Evolutionary conservation across 1,140 invertebrate genomes (phyloP), one percentile per base, ranked within the genome.

Genomic region (Drosophila paulistorum): DNA sequence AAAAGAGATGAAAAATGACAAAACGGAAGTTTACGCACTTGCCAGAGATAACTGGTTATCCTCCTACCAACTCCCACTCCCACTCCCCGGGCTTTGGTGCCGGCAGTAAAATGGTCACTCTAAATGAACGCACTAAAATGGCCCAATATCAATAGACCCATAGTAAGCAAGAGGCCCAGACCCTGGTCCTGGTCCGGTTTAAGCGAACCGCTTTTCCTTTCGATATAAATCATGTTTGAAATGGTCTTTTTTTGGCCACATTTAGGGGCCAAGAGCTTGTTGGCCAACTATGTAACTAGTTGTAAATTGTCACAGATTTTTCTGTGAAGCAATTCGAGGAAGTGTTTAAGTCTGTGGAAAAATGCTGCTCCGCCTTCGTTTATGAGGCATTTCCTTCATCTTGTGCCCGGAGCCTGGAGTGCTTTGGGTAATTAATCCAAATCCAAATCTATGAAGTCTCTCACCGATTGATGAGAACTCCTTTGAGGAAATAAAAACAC

Each of bases 141-240:
- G 54, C 54, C 54, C 54, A 57, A 48, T 17, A 17, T 48, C 23
- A 55, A 23, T 23, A 23, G 20, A 23, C 20, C 20, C 20, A 23
- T 23, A 23, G 20, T 2, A 23, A 23, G 20, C 20, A 23, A 20
- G 5, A 59, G 57, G 23, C 45, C 45, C 45, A 51, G 17, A 51
- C 45, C 57, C 57, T 59, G 57, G 57, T 59, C 57, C 57, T 39
- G 57, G 33, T 59, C 57, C 57, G 57, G 57, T 59, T 59, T 59
- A 11, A 17, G 33, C 35, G 33, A 20, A 37, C 57, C 35, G 30
- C 57, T 59, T 59, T 59, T 59, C 7, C 14, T 37, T 35, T 37
- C 23, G 35, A 59, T 51, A 51, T 23, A 51, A 51, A 51, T 51
- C 45, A 51, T 23, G 45, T 23, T 51, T 20, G 17, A 7, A 23